These are phyloP conservation scores for Chaetops frenatus DNA, from an alignment of 2,113 vertebrate genomes.

Conservation along the genomic window DNA sequence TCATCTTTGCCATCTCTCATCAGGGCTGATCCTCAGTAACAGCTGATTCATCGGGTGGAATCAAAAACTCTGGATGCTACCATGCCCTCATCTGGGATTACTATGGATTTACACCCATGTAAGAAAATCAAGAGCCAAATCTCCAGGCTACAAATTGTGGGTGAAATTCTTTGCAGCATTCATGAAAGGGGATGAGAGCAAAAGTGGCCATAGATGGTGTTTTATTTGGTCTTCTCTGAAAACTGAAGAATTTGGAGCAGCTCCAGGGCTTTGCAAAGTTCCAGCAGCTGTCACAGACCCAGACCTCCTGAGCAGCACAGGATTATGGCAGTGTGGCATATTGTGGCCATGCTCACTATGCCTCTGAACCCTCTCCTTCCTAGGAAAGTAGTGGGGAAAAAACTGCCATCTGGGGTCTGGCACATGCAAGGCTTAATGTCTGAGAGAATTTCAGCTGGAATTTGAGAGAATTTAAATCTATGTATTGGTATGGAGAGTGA, in stretches of 20 bases:
- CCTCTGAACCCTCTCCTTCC: neutral
- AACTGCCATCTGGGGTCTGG: accelerated
- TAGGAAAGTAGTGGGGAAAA: neutral
- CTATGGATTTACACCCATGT: neutral
- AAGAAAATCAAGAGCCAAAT: neutral
- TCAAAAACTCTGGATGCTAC: neutral
- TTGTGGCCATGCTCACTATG: neutral
- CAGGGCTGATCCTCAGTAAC: neutral
- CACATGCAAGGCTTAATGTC: neutral
- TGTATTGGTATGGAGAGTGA: neutral
- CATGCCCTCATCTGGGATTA: neutral
- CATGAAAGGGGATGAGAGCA: neutral
- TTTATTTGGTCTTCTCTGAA: neutral
- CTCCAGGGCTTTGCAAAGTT: neutral
- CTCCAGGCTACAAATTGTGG: neutral
- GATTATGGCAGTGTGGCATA: neutral
- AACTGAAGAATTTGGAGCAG: neutral
- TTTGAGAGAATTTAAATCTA: neutral
- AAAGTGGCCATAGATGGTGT: neutral
- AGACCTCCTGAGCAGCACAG: neutral
- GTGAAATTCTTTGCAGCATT: neutral
- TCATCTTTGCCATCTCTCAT: neutral
- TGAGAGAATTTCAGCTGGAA: too few relatives aligned
- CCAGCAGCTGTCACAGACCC: neutral
- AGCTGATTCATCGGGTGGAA: neutral